These are phyloP conservation scores for Scytalopus superciliaris DNA, from an alignment of 2,113 vertebrate genomes.

Conservation along the genomic window DNA sequence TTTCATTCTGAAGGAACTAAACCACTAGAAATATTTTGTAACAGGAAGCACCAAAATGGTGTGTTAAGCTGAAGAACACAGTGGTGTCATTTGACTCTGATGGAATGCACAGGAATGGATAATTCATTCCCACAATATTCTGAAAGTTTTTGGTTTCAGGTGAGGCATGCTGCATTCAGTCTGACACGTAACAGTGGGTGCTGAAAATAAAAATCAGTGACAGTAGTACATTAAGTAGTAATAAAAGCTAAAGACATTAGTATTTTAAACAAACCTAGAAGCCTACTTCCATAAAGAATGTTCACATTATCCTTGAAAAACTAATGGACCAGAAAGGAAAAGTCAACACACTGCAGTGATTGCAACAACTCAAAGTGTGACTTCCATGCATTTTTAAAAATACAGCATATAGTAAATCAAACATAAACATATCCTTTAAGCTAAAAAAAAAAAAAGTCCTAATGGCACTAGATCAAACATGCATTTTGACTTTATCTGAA, in stretches of 20 bases:
- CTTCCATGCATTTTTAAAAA: background rate
- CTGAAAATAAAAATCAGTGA: background rate
- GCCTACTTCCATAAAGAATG: background rate
- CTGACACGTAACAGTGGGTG: background rate
- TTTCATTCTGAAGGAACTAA: background rate
- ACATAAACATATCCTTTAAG: background rate
- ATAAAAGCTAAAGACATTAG: background rate
- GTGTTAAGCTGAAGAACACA: background rate
- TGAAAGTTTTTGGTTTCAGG: background rate
- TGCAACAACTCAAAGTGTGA: background rate
- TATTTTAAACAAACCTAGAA: background rate
- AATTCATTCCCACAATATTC: background rate
- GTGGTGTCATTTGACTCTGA: rapidly evolving
- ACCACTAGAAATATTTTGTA: background rate
- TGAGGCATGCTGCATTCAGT: background rate
- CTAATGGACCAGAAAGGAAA: background rate
- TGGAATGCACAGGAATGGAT: background rate
- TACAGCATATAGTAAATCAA: background rate
- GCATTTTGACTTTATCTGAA: constrained; percentile 26
- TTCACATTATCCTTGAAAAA: background rate
- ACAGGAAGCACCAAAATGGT: background rate
- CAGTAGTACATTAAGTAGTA: background rate
- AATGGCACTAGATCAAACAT: background rate
- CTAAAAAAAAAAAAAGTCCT: background rate
- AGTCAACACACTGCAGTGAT: background rate